Base-by-base conservation (phyloP, 2,797 vertebrate species). In the Dermochelys coriacea region DNA sequence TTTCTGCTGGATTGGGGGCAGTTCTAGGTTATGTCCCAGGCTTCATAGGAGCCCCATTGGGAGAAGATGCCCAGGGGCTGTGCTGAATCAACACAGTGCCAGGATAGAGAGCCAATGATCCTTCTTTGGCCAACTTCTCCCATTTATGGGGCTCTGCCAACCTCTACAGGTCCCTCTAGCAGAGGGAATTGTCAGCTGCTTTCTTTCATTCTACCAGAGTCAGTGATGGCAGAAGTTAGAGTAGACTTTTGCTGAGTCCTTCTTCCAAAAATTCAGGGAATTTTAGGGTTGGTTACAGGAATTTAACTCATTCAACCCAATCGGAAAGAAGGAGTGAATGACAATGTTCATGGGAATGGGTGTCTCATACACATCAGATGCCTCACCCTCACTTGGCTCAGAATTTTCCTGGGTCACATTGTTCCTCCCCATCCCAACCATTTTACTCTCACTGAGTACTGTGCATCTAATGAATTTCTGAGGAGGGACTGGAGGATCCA, bases 251-350 rank as follows among this genome's bases (percentile, higher is more conserved):
- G 52, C 89, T 61, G 75, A 57, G 57, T 45, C 21, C 41, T 64
- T 45, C 90, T n/a, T 52, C 9, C 12, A 0, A n/a, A 85, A 80
- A 50, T 0, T 0, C n/a, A 59, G 37, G 45, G 57, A 50, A 64
- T 6, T 64, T 77, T 10, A 41, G 4, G 51, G 37, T 45, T 15
- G 45, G 3, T 85, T 47, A 29, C 71, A 27, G 23, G 80, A 74
- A 37, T 0, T 0, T 31, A 34, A 79, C 7, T 87, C 54, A 12
- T 78, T 64, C 29, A 77, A 59, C 37, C 31, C 74, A 57, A 54
- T 11, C 54, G 49, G 61, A 41, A 83, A 8, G 68, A 75, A 68
- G 79, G 59, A 80, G 29, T 47, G 27, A 51, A 71, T 64, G 12
- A 25, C 29, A 52, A 45, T 7, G 47, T 52, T 87, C 12, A 50